Evolutionary conservation across 2,888 invertebrate genomes (phyloP), one percentile per base, ranked within the genome.

Genomic region (Tenthredo livida): DNA sequence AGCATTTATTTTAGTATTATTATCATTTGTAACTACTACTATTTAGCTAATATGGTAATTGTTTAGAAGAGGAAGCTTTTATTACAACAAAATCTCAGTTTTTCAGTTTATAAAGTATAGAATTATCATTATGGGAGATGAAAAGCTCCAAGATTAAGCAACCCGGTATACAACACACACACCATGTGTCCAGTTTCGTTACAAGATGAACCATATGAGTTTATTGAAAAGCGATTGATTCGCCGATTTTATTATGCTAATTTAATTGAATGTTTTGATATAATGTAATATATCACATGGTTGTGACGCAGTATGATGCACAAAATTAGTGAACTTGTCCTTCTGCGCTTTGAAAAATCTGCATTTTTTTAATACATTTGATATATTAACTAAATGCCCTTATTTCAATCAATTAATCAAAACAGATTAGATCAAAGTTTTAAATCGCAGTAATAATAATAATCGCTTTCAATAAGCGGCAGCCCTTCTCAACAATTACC

Each of bases 1-100:
- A 43, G 47, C 61, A 25, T 43, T 85, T 54, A 54, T 61, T 70
- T 40, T 78, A 72, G 43, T 47, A 82, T 70, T 82, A 77, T 75
- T 65, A 70, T 17, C 12, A 85, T 85, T 82, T 67, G 67, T 80
- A 61, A 58, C 67, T 47, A 83, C 29, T 47, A 67, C 17, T 83
- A 43, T 0, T 67, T 70, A 83, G 83, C 29, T 83, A 67, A 83
- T 67, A 83, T 50, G 83, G 83, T 70, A 67, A 65, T 83, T 83
- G 67, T 83, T 67, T 47, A 67, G 43, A 50, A 67, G 70, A 61
- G 61, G 54, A 33, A 77, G 40, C 7, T 73, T 21, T 17, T 25
- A 43, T 43, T 43, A 9, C 10, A 21, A 21, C 9, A 43, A 25
- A 43, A 43, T 21, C 4, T 43, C 43, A 73, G 10, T 21, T 40